Base-by-base conservation (phyloP, 1,140 invertebrate species). In the Drosophila lacteicornis region DNA sequence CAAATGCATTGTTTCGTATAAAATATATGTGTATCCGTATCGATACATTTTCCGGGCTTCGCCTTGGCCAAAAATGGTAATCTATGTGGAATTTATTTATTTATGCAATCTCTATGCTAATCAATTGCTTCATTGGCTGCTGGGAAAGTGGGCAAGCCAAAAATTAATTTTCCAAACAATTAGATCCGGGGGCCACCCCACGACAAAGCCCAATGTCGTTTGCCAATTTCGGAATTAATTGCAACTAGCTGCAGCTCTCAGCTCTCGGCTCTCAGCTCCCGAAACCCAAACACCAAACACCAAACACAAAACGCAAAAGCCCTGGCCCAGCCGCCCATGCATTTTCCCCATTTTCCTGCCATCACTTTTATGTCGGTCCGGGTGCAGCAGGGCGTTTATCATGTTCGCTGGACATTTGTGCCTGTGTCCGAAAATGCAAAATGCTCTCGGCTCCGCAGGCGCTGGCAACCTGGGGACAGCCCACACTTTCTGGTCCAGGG, bases 121-220 rank as follows among this genome's bases (percentile, higher is more conserved):
- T 83, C 58, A 63, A 60, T 83, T 47, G 45, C 40, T 50, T 38
- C n/a, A 27, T 49, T 49, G 47, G 27, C 11, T 58, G 2, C 25
- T 22, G 30, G 49, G 42, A 49, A 61, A 70, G 58, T 62, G 30
- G 51, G 49, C 19, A 55, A 43, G 36, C 42, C 53, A 45, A 56
- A 58, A 81, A 81, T 90, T 58, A 88, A 90, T 88, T 88, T 88
- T 90, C 84, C 85, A 81, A 84, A 78, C 78, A 81, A 88, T 88
- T 88, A 76, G 79, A 75, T 81, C 25, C 17, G 43, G 7, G 38
- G 9, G 25, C 27, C 50, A 11, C 17, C 49, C 49, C 50, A 55
- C 58, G 13, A 42, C 46, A 33, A 25, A 45, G 19, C 45, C 33
- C 58, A 78, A 74, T 83, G 80, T 67, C 59, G 65, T 74, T 90